Base-by-base conservation (phyloP, 2,113 vertebrate genomes). In the Menidia beryllina region DNA sequence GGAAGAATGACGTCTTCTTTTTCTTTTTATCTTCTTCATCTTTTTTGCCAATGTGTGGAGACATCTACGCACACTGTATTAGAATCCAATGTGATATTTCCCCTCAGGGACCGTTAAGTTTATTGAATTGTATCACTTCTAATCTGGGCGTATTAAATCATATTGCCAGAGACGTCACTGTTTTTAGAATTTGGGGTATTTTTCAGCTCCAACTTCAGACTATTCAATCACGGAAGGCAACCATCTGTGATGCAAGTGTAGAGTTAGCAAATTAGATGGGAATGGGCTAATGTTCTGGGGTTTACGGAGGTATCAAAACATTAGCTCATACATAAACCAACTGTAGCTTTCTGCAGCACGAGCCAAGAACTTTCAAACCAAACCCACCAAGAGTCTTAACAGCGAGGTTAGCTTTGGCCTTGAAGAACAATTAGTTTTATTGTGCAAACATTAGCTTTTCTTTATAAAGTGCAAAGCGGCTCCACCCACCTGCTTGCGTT, bases 401-500 rank as follows among this genome's bases (percentile, higher is more conserved):
- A 17, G 7, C 17, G 41, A n/a, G 17, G 17, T 19, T 19, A 45
- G 15, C 41, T 45, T 45, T 45, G 7, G 41, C 41, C n/a, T 45
- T 53, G 15, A 53, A 26, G 19, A 55, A n/a, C 15, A 34, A 34
- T 34, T 34, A 34, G 5, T 19, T n/a, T n/a, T 45, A 55, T 19
- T 48, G 51, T 14, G 48, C 27, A 13, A n/a, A 13, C 36, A 10
- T 27, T 4, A 62, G 5, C n/a, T 17, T 30, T 49, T 34, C 8
- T 23, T 30, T 19, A 30, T 11, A 21, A 66, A 36, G 43, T 52
- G 3, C 2, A 55, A 49, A 24, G 9, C 17, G n/a, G 12, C 7
- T 21, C 24, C 9, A 27, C 64, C 12, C 54, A 98, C 98, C 95
- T 99, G 98, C 89, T 98, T 99, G 84, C 97, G 96, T 88, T 99